Evolutionary conservation across 2,797 vertebrate species (phyloP).

Genomic region (Limnodromus scolopaceus): DNA sequence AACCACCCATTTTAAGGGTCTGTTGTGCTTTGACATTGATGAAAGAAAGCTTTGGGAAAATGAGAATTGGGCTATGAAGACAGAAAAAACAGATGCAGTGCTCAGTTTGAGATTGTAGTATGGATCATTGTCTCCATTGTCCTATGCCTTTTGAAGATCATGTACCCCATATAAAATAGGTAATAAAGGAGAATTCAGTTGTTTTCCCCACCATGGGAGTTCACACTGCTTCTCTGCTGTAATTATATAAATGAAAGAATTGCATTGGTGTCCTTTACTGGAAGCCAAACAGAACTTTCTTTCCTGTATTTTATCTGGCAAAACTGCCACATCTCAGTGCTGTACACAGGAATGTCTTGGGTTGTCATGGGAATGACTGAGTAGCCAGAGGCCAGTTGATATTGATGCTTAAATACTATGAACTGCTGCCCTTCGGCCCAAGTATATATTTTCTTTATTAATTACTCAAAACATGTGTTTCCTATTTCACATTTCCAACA

Average conservation of each 20-base stretch:
- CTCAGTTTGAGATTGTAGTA: neutral
- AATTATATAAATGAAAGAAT: neutral
- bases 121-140: neutral
- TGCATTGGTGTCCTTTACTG: neutral
- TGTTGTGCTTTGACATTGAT: neutral
- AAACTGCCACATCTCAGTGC: neutral
- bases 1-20: neutral
- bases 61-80: neutral
- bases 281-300: neutral
- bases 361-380: neutral
- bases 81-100: neutral
- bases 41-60: neutral
- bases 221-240: neutral
- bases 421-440: neutral
- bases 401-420: neutral
- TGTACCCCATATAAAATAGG: neutral
- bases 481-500: neutral
- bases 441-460: neutral
- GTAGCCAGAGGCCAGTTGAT: neutral
- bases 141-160: neutral
- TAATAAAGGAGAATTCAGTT: neutral
- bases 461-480: neutral
- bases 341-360: neutral
- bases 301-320: neutral
- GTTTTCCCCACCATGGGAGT: neutral